Evolutionary conservation across 2,888 invertebrate genomes (phyloP), one percentile per base, ranked within the genome.

Genomic region (Nomada goodeniana): DNA sequence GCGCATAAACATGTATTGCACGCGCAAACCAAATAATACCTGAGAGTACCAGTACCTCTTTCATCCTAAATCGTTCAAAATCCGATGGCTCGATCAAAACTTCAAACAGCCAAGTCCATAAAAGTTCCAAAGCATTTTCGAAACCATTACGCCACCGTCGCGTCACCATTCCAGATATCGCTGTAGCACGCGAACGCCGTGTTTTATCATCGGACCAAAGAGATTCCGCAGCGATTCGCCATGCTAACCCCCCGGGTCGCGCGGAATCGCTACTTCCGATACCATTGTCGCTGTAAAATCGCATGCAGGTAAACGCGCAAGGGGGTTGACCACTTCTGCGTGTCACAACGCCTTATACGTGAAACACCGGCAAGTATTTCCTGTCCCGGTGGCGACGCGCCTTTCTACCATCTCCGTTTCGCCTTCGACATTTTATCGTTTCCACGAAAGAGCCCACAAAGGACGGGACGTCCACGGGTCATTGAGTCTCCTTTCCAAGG

Each of bases 311-410:
- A 89, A 89, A 86, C 84, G 68, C 73, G 67, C 86, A 1, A 2
- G 26, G 47, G 11, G 15, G 82, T 84, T 80, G 83, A 76, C 84
- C 87, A 86, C 89, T 84, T 84, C 83, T 88, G 80, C 84, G 86
- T 82, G 89, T 89, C 91, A 89, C 90, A 91, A 91, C 89, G 89
- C 91, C 90, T 89, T 91, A 90, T 91, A 91, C 90, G 90, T 86
- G 89, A 73, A 80, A 84, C 82, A 74, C 79, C 82, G 75, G 80
- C 82, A 83, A 74, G 81, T 86, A 83, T 90, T 89, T 89, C 84
- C 89, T 89, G 85, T 82, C 80, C 77, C 80, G 67, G 81, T 79
- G 83, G 82, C 84, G 86, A 84, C 86, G 79, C 80, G 70, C 72
- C 72, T 36, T 4, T 15, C 74, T 80, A 68, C 70, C 69, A 59